phyloP scores from a whole-genome alignment of 1,140 invertebrate species.

The Drosophila persimilis region DNA sequence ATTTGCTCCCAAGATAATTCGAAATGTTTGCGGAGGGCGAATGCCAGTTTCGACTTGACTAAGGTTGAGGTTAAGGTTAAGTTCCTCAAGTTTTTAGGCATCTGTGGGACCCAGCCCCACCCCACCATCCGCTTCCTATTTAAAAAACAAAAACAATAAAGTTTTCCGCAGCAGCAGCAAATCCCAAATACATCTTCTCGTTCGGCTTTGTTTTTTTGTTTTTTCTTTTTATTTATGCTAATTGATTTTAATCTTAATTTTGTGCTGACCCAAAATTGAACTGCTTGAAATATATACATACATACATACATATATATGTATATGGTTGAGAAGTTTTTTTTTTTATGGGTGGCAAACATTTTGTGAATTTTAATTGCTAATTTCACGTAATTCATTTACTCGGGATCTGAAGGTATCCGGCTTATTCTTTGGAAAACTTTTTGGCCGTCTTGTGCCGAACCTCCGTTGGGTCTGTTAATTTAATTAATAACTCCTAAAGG shows the following conservation, averaged over 20 bases:
- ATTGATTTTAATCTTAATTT: conserved; percentile 77
- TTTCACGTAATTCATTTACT: conserved; percentile 65
- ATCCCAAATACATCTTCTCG: conserved; percentile 14
- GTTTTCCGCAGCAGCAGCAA: conserved; percentile 13
- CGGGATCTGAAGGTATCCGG: conserved; percentile 36
- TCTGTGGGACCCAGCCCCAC: too few species aligned
- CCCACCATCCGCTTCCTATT: conserved; percentile 9
- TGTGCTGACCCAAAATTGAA: conserved; percentile 57
- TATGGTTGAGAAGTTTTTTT: conserved; percentile 1
- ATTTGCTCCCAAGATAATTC: too few species aligned
- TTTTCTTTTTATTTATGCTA: conserved; percentile 67
- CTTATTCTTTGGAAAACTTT: conserved; percentile 24
- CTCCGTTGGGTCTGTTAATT: conserved; percentile 50
- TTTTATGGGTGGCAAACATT: conserved; percentile 30
- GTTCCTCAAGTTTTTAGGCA: too few species aligned
- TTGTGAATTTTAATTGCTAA: conserved; percentile 64
- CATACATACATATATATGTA: conserved; percentile 12
- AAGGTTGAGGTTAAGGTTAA: too few species aligned
- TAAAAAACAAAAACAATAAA: conserved; percentile 26
- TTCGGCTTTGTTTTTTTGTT: conserved; percentile 43
- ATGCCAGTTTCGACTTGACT: too few species aligned
- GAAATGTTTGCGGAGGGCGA: too few species aligned
- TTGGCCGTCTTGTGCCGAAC: conserved; percentile 1
- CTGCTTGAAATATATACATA: conserved; percentile 30
- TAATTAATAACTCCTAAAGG: conserved; percentile 41